Evolutionary conservation across 2,113 vertebrate genomes (phyloP), one percentile per base, ranked within the genome.

Genomic region (Clarias macrocephalus): DNA sequence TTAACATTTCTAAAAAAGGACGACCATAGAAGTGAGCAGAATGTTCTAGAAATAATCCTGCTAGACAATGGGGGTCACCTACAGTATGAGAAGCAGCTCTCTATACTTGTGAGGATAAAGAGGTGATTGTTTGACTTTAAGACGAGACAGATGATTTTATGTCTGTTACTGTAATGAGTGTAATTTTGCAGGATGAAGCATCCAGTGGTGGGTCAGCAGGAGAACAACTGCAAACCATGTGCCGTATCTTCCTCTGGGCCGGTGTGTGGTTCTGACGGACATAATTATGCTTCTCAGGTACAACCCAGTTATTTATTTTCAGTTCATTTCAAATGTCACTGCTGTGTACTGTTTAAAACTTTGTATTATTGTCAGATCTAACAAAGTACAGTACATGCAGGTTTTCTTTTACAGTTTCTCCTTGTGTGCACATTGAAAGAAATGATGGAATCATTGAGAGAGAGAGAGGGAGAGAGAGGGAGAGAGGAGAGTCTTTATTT

Each of bases 261-360:
- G 0, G 96, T 99, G 92, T 99, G 98, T 0, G 98, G 97, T 89
- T 97, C 98, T 0, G 98, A 99, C 0, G 97, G 98, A 82, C 97
- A 98, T 91, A 99, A 97, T 62, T 99, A 99, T 79, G 98, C 97
- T 91, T 99, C 98, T 0, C 95, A 96, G 96, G 98, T 99, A 94
- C 37, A 82, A 60, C 56, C 57, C 11, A 54, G 9, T 66, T 48
- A 77, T 77, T 54, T n/a, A 16, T 76, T 54, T 76, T 21, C 15
- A 23, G 15, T 30, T 73, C 13, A 59, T 73, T 75, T 75, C n/a
- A 59, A 72, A 72, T 42, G 30, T 42, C 30, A 57, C 18, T 7
- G 30, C 5, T 23, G 8, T 77, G 60, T 54, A 63, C 37, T 76
- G 0, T 63, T 28, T 30, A 37, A 48, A 19, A 79, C 33, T 30